phyloP scores from a whole-genome alignment of 1,140 invertebrate genomes.

The Pogonomyrmex californicus region DNA sequence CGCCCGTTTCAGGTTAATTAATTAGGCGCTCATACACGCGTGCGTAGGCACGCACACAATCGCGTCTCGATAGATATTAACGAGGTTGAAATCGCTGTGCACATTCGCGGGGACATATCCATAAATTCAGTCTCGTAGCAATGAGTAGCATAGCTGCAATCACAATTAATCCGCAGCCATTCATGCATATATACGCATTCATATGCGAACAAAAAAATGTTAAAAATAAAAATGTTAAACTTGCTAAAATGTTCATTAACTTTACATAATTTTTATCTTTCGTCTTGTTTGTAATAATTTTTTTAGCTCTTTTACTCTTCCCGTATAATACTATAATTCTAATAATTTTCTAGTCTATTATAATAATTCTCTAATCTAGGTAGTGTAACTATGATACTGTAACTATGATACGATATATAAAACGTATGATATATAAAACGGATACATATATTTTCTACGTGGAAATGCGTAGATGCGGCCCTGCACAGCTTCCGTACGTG shows the following conservation, averaged over 20 bases:
- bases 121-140: slow-evolving; percentile 59
- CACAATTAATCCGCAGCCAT: too few species aligned
- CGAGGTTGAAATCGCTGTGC: slow-evolving; percentile 59
- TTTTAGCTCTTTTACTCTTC: background rate
- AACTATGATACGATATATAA: too few species aligned
- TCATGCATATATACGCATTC: background rate
- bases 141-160: slow-evolving; percentile 48
- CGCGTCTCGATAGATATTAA: slow-evolving; percentile 47
- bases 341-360: too few species aligned
- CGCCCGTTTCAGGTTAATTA: slow-evolving; percentile 66
- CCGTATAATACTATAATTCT: background rate
- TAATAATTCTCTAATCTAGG: background rate
- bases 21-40: slow-evolving; percentile 36
- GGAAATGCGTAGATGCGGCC: slow-evolving; percentile 16
- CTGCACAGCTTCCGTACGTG: slow-evolving; percentile 42
- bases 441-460: background rate
- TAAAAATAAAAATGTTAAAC: background rate
- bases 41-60: background rate
- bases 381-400: background rate
- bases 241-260: background rate
- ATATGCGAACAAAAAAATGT: background rate
- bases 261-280: background rate
- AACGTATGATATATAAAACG: background rate
- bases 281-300: background rate
- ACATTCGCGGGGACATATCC: slow-evolving; percentile 60